Percentiles rank a stretch among this genome's conserved stretches.
These are phyloP conservation scores for Nycticebus coucang DNA, from an alignment of 2,113 vertebrate species.

Conservation along the genomic window DNA sequence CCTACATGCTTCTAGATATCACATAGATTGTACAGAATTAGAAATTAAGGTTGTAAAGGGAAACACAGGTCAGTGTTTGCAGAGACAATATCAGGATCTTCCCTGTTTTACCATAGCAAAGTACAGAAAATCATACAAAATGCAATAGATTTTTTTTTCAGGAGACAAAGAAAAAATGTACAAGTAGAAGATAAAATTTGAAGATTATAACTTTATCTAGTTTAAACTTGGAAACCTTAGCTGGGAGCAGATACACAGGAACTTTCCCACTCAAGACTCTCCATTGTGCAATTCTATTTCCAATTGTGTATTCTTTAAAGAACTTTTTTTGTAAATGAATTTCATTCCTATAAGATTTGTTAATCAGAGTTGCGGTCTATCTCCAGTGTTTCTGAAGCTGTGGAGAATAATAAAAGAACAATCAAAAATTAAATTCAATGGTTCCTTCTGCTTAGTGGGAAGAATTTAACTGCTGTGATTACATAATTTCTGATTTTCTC, in stretches of 20 bases:
- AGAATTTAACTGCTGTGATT: not conserved
- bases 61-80: not conserved
- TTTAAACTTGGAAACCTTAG: not conserved
- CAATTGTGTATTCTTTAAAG: not conserved
- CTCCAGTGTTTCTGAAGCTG: not conserved
- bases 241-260: not conserved
- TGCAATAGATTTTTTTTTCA: not conserved
- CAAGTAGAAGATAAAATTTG: not conserved
- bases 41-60: not conserved
- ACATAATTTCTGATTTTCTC: slow-evolving; percentile 29
- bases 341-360: slow-evolving; percentile 27
- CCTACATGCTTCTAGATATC: not conserved
- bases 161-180: not conserved
- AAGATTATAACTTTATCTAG: not conserved
- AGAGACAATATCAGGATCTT: not conserved
- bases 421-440: not conserved
- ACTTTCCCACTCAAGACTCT: not conserved
- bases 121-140: not conserved
- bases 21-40: not conserved
- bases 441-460: not conserved
- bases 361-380: not conserved
- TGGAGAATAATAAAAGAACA: not conserved
- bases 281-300: not conserved
- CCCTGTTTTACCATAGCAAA: not conserved
- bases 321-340: not conserved